Evolutionary conservation across 2,797 vertebrate genomes (phyloP).

Genomic region (Poecilia gillii): DNA sequence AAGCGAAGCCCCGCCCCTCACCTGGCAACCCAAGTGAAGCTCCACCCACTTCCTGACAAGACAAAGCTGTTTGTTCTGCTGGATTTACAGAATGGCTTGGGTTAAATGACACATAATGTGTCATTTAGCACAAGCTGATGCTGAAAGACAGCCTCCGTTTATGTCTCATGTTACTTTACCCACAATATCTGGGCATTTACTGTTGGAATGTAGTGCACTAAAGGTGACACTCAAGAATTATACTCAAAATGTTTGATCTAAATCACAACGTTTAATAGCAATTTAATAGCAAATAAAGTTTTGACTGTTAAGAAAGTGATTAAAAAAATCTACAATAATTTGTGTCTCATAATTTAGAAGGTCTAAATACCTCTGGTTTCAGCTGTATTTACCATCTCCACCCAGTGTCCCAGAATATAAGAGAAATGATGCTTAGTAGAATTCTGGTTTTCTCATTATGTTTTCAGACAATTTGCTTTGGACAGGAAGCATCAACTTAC

Average conservation of each 20-base stretch:
- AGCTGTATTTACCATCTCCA: neutral
- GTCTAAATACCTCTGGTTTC: neutral
- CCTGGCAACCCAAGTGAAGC: too few species aligned
- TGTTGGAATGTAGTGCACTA: too few species aligned
- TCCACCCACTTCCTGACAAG: too few species aligned
- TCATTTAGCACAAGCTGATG: too few species aligned
- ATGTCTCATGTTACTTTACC: too few species aligned
- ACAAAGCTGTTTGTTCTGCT: too few species aligned
- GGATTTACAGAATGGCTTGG: too few species aligned
- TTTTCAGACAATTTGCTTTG: neutral
- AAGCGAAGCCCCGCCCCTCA: too few species aligned
- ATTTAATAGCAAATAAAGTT: neutral
- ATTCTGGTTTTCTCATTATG: neutral
- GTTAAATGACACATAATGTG: too few species aligned
- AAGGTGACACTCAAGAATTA: too few species aligned
- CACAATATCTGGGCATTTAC: too few species aligned
- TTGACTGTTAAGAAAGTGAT: neutral
- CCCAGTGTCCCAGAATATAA: neutral
- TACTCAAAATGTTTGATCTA: neutral
- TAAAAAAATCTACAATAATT: neutral
- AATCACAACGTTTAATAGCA: neutral
- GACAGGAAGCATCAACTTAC: neutral
- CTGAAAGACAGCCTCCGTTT: too few species aligned
- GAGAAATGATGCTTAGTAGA: neutral
- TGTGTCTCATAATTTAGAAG: neutral